These are phyloP conservation scores for Phymastichus coffea DNA, from an alignment of 1,140 invertebrate genomes.

Conservation along the genomic window DNA sequence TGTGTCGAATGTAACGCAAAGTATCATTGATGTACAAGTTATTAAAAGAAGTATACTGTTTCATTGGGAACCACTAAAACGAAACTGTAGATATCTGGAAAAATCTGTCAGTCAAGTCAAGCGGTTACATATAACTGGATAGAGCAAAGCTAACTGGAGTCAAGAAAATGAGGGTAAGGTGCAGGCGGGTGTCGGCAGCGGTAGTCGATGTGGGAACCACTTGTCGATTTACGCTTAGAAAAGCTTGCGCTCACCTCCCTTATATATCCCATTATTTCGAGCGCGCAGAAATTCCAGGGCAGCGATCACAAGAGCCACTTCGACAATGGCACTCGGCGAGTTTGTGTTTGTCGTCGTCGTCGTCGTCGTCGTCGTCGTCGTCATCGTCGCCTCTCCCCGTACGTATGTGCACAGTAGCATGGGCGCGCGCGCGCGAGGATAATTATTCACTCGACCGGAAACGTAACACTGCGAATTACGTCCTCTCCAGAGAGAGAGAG, in stretches of 20 bases:
- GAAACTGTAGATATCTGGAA: too few species aligned
- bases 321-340: conserved; percentile 27
- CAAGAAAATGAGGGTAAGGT: conserved; percentile 35
- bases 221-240: conserved; percentile 42
- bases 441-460: conserved; percentile 53
- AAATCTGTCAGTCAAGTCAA: too few species aligned
- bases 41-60: too few species aligned
- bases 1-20: too few species aligned
- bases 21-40: too few species aligned
- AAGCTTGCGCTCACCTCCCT: conserved; percentile 8
- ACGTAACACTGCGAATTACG: conserved; percentile 44
- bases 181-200: conserved; percentile 9
- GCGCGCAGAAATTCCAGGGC: conserved; percentile 43
- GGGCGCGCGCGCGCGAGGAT: conserved; percentile 30
- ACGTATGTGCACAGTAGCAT: conserved; percentile 13
- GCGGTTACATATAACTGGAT: too few species aligned
- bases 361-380: conserved; percentile 29
- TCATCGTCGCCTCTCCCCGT: conserved; percentile 24
- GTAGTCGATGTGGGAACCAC: conserved; percentile 50
- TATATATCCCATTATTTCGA: conserved; percentile 27
- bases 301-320: conserved; percentile 12
- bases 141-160: too few species aligned
- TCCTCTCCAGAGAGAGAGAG: conserved; percentile 40
- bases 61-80: too few species aligned
- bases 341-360: conserved; percentile 8